Evolutionary conservation across 2,797 vertebrate genomes (phyloP).

Genomic region (Chaenodraco wilsoni): DNA sequence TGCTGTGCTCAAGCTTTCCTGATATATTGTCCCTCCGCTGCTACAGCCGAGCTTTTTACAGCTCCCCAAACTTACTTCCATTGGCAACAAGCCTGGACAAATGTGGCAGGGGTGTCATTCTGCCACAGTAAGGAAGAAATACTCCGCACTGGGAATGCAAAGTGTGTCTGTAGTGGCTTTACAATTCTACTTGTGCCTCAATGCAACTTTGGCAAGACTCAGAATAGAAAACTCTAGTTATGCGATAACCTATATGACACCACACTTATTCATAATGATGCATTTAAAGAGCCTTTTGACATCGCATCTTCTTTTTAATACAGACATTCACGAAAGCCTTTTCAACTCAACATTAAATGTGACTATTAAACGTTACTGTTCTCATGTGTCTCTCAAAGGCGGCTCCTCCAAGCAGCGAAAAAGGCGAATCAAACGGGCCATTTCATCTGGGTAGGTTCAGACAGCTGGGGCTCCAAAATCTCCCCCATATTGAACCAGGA

Average conservation of each 20-base stretch:
- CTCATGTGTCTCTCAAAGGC: constrained; percentile 74
- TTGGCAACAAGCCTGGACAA: constrained; percentile 63
- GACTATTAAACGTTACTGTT: constrained; percentile 19
- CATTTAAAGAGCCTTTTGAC: constrained; percentile 18
- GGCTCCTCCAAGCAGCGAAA: constrained; percentile 91
- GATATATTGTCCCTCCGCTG: constrained; percentile 38
- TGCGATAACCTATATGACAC: constrained; percentile 12
- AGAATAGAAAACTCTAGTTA: constrained; percentile 19
- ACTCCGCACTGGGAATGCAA: constrained; percentile 20
- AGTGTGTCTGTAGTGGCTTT: constrained; percentile 28
- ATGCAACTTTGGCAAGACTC: constrained; percentile 34
- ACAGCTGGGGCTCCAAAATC: constrained; percentile 97
- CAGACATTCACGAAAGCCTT: neutral
- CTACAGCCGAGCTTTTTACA: constrained; percentile 55
- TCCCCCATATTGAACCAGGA: constrained; percentile 92
- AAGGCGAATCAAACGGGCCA: constrained; percentile 94
- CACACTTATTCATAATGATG: constrained; percentile 2
- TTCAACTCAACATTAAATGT: neutral
- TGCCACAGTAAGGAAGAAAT: constrained; percentile 38
- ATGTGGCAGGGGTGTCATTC: constrained; percentile 55
- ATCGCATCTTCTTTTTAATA: too few species aligned
- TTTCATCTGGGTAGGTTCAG: constrained; percentile 97
- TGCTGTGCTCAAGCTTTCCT: constrained; percentile 48
- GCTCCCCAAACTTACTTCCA: constrained; percentile 58
- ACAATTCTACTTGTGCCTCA: constrained; percentile 23